Percentiles rank a stretch among this genome's conserved stretches.
These are phyloP conservation scores for Perithous albicinctus DNA, from an alignment of 2,888 invertebrate genomes.

Conservation along the genomic window DNA sequence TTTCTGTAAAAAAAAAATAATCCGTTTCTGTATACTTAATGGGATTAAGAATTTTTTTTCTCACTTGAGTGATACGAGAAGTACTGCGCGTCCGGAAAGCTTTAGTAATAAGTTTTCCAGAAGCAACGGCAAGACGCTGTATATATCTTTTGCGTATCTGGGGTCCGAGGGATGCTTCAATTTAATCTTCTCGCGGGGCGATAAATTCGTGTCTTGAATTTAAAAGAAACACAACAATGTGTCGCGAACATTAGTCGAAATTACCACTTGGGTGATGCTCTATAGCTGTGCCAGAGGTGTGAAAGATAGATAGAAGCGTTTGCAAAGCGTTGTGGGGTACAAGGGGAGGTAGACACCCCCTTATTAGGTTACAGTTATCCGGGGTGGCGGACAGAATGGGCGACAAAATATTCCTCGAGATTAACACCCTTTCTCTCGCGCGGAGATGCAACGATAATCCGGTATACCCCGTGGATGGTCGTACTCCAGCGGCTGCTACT, in stretches of 20 bases:
- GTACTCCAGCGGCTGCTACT: conserved; percentile 61
- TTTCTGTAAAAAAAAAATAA: background rate
- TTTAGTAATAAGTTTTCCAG: conserved; percentile 53
- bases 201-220: conserved; percentile 70
- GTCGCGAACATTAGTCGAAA: conserved; percentile 78
- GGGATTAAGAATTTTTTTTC: background rate
- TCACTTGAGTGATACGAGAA: background rate
- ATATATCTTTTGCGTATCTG: conserved; percentile 6
- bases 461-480: conserved; percentile 72
- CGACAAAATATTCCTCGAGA: conserved; percentile 81
- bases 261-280: conserved; percentile 79
- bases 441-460: conserved; percentile 78
- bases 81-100: background rate
- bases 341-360: conserved; percentile 64
- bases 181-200: conserved; percentile 71
- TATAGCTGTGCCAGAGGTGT: conserved; percentile 61
- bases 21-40: background rate
- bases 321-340: conserved; percentile 1
- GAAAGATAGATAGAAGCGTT: conserved; percentile 14
- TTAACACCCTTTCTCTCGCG: conserved; percentile 78
- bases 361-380: conserved; percentile 82
- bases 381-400: conserved; percentile 54
- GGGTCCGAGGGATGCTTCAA: conserved; percentile 49
- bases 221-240: conserved; percentile 73
- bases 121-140: conserved; percentile 23